Conservation (phyloP, 1,140 invertebrate genomes). For the Acromyrmex heyeri region DNA sequence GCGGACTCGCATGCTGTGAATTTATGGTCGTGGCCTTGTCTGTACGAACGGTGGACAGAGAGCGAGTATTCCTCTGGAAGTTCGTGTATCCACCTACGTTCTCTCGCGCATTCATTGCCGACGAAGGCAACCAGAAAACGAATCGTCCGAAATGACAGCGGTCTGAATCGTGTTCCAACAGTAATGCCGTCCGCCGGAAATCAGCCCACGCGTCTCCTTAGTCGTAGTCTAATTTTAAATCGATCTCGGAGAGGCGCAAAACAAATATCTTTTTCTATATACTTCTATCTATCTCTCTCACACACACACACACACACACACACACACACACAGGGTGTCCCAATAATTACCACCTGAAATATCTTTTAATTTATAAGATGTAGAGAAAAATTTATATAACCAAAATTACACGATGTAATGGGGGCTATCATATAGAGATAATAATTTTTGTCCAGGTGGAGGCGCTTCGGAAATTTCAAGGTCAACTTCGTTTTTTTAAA, state of each 20-base stretch:
- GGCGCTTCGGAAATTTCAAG: no score
- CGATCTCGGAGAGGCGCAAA: background rate
- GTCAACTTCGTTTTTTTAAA: no score
- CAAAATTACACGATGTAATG: no score
- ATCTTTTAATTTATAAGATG: no score
- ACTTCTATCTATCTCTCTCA: background rate
- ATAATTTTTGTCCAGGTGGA: no score
- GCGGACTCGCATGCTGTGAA: constrained; percentile 74
- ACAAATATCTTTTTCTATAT: constrained; percentile 6
- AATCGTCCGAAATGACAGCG: constrained; percentile 73
- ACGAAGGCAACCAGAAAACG: constrained; percentile 66
- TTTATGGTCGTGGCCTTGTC: constrained; percentile 71
- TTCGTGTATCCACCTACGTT: constrained; percentile 77
- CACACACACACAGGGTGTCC: no score
- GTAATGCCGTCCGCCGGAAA: constrained; percentile 61
- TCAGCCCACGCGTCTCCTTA: constrained; percentile 58
- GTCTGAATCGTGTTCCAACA: constrained; percentile 59
- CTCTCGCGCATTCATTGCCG: constrained; percentile 33
- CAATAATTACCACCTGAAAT: no score
- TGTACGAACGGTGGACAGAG: constrained; percentile 62
- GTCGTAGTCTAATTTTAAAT: constrained; percentile 42
- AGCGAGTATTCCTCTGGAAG: constrained; percentile 61
- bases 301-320: no score
- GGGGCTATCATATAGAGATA: no score
- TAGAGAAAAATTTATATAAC: no score